These are phyloP conservation scores for Stichopus horrens DNA, from an alignment of 53 echinoderm and acorn worm genomes.

Conservation along the genomic window DNA sequence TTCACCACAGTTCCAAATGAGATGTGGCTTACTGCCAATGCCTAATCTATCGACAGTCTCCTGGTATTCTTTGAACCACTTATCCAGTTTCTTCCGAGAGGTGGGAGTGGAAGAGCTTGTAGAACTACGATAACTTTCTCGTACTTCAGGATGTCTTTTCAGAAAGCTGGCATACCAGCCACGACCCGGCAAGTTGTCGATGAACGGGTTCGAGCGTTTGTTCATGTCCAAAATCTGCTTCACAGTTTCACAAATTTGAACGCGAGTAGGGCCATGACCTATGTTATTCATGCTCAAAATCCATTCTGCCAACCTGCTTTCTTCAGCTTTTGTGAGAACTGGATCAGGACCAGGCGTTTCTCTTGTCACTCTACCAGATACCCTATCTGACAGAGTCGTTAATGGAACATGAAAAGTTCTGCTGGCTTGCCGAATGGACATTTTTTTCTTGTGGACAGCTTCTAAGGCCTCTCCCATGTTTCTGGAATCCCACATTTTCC, in stretches of 20 bases:
- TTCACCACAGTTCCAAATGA: slow-evolving; percentile 35
- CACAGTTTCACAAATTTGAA: slow-evolving; percentile 16
- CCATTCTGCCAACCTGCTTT: slow-evolving; percentile 30
- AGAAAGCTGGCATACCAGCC: slow-evolving; percentile 35
- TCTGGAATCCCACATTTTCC: slow-evolving; percentile 19
- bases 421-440: slow-evolving; percentile 31
- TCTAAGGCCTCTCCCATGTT: slow-evolving; percentile 21
- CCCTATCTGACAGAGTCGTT: slow-evolving; percentile 25
- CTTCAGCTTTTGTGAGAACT: slow-evolving; percentile 34
- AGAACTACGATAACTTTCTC: slow-evolving; percentile 1
- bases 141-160: slow-evolving; percentile 25
- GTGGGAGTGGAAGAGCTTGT: slow-evolving; percentile 9
- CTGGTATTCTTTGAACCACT: slow-evolving; percentile 38
- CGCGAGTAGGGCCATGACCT: slow-evolving; percentile 37
- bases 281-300: slow-evolving; percentile 25
- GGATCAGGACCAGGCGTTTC: slow-evolving; percentile 20
- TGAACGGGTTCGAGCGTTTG: slow-evolving; percentile 37
- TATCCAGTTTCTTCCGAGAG: slow-evolving; percentile 20
- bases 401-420: slow-evolving; percentile 19
- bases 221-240: slow-evolving; percentile 33
- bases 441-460: neutral
- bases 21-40: slow-evolving; percentile 4
- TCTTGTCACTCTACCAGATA: slow-evolving; percentile 12
- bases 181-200: slow-evolving; percentile 43
- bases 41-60: slow-evolving; percentile 22